Conservation (phyloP, 1,140 invertebrate species). For the Musca domestica region DNA sequence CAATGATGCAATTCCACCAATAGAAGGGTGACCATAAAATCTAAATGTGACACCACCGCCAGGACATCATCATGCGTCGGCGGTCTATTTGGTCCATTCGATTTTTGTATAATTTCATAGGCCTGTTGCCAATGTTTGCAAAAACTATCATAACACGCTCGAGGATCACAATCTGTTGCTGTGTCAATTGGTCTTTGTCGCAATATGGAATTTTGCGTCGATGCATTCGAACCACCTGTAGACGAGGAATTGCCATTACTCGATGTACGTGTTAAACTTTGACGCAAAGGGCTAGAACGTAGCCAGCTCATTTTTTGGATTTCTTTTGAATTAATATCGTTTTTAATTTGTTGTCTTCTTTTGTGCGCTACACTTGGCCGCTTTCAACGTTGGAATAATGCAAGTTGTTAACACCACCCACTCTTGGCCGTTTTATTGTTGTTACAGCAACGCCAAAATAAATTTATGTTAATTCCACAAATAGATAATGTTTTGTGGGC, state of each 20-base stretch:
- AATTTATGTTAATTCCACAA: constrained; percentile 7
- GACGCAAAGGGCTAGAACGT: constrained; percentile 60
- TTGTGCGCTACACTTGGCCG: neutral
- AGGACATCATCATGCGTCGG: constrained; percentile 79
- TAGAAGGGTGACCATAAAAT: constrained; percentile 87
- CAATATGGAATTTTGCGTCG: constrained; percentile 15
- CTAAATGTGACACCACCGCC: constrained; percentile 86
- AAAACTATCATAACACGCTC: constrained; percentile 88
- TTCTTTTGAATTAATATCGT: constrained; percentile 4
- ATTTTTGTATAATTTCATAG: constrained; percentile 75
- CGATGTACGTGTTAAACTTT: constrained; percentile 57
- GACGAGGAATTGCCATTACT: constrained; percentile 38
- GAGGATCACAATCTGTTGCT: constrained; percentile 65
- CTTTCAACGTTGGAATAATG: neutral
- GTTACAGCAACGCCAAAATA: neutral
- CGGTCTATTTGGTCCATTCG: constrained; percentile 58
- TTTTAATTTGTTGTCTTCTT: neutral
- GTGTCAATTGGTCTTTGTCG: constrained; percentile 53
- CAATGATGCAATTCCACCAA: constrained; percentile 71
- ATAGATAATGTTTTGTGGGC: constrained; percentile 4
- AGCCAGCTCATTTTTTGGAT: constrained; percentile 64
- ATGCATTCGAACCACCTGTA: neutral
- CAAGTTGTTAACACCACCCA: neutral
- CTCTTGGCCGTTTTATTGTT: neutral
- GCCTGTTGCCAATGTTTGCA: constrained; percentile 93